A percentile compares a stretch with the other conserved stretches of the same genome.
phyloP scores from a whole-genome alignment of 2,888 invertebrate genomes.

The Lysandra coridon region DNA sequence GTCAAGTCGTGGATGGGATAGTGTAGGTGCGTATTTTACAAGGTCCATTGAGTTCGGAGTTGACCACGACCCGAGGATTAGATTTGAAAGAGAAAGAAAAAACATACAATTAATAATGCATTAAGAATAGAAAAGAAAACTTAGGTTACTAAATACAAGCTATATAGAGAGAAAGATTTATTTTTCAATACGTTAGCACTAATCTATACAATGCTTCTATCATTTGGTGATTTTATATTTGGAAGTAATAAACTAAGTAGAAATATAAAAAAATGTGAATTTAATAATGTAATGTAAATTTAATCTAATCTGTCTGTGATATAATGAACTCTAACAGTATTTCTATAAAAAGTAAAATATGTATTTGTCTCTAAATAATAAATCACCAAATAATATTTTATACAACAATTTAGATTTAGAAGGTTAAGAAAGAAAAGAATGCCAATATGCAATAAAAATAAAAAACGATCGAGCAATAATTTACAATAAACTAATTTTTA shows the following conservation, averaged over 20 bases:
- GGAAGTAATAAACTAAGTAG: neutral
- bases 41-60: constrained; percentile 73
- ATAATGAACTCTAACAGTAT: neutral
- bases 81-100: constrained; percentile 81
- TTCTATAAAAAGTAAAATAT: neutral
- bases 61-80: constrained; percentile 79
- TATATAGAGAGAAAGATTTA: constrained; percentile 63
- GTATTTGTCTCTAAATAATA: neutral
- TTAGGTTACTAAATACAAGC: constrained; percentile 45
- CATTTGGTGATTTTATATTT: constrained; percentile 40
- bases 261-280: neutral
- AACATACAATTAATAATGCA: constrained; percentile 79
- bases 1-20: constrained; percentile 65
- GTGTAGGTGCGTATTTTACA: constrained; percentile 74
- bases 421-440: constrained; percentile 11
- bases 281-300: too few relatives aligned
- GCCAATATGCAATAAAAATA: constrained; percentile 33
- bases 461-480: constrained; percentile 40
- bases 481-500: constrained; percentile 26
- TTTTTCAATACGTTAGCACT: constrained; percentile 51
- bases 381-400: constrained; percentile 19
- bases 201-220: constrained; percentile 41
- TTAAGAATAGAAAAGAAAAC: constrained; percentile 59
- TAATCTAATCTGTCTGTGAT: neutral
- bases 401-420: constrained; percentile 9